Evolutionary conservation across 2,113 vertebrate species (phyloP), one percentile per base, ranked within the genome.

Genomic region (Condylura cristata): DNA sequence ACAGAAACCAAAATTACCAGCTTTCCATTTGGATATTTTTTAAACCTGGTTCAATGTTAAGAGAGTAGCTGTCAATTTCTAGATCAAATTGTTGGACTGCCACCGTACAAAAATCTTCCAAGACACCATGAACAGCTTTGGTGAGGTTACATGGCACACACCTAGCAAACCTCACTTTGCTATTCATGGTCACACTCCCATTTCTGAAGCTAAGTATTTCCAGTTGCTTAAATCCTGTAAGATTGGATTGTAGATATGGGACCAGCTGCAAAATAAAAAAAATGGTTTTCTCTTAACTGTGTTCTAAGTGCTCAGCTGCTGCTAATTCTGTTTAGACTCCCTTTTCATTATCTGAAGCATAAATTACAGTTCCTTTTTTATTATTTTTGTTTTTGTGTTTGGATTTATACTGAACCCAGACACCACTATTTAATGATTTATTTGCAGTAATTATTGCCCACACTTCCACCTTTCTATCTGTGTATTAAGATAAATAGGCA

Each of bases 131-230:
- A 53, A 99, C 98, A 0, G 99, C 99, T 97, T 98, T 95, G 0
- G 99, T 99, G 96, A 99, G 98, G 76, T 99, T 99, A 97, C 99
- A 99, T 0, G 99, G 99, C 89, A 99, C 99, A 0, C 98, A 98
- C 96, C 97, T 98, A 78, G 98, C 98, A 97, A 99, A 99, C 91
- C 98, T 99, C 98, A 99, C 98, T 96, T 98, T 99, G 97, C 99
- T 99, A 72, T 99, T 99, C 80, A 99, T 98, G 28, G 99, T 99
- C 90, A 99, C 99, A 10, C 99, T 99, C 87, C 99, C 99, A 0
- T 99, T 99, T 94, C 98, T 98, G 98, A 99, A 99, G 98, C 99
- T 99, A 0, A 99, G 98, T 79, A 99, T 99, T 98, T 99, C 99
- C 92, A 99, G 97, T 5, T 99, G 98, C 96, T 98, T 99, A 97